A percentile compares a stretch with the other conserved stretches of the same genome.
phyloP scores from a whole-genome alignment of 2,113 vertebrate genomes.

The Gavialis gangeticus region DNA sequence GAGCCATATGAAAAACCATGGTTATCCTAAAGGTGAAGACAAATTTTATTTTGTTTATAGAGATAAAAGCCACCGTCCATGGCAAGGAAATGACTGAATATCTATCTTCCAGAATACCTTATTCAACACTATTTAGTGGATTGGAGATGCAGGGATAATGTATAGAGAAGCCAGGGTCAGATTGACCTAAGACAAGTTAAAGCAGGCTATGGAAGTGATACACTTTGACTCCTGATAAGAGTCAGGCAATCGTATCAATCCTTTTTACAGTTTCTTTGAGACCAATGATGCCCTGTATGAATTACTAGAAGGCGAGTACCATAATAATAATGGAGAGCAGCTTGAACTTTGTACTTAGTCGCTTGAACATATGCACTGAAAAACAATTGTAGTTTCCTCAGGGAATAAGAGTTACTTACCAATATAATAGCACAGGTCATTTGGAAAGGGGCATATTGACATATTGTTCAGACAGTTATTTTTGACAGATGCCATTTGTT shows the following conservation, averaged over 20 bases:
- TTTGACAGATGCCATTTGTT: conserved; percentile 48
- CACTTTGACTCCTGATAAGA: not conserved
- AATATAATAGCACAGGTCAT: not conserved
- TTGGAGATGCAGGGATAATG: not conserved
- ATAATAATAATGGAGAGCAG: fast-evolving
- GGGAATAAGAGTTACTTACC: conserved; percentile 7
- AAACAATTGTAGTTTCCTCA: not conserved
- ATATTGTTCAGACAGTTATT: not conserved
- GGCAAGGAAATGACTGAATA: not conserved
- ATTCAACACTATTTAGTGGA: not conserved
- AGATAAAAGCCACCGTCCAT: not conserved
- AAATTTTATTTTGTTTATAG: not conserved
- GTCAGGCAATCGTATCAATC: not conserved
- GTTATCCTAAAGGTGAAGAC: not conserved
- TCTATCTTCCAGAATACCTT: not conserved
- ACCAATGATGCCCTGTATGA: not conserved
- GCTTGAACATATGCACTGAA: not conserved
- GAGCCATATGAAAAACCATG: not conserved
- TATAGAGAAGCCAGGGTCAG: not conserved
- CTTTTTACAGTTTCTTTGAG: not conserved
- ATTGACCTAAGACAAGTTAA: not conserved
- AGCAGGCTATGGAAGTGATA: not conserved
- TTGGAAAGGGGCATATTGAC: conserved; percentile 15
- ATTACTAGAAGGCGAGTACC: not conserved
- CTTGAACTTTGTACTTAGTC: not conserved